A percentile compares a stretch with the other conserved stretches of the same genome.
These are phyloP conservation scores for Lates japonicus DNA, from an alignment of 2,797 vertebrate species.

Conservation along the genomic window DNA sequence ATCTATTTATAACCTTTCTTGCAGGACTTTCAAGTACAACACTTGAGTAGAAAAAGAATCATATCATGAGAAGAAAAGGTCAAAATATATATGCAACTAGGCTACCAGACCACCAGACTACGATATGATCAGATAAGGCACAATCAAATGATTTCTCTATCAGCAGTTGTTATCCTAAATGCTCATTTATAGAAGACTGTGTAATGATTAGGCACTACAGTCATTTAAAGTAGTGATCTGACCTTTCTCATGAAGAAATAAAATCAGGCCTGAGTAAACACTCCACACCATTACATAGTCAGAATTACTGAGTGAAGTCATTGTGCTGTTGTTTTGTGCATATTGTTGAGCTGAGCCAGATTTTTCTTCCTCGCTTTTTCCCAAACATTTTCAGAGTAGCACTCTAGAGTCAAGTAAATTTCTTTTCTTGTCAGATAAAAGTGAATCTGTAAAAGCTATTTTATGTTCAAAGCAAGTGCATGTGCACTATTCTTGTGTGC, in stretches of 20 bases:
- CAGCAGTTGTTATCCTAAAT: background rate
- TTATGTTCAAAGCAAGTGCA: constrained; percentile 65
- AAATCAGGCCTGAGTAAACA: background rate
- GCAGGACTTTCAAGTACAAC: constrained; percentile 28
- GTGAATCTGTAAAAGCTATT: constrained; percentile 79
- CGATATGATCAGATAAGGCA: constrained; percentile 1
- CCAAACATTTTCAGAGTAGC: constrained; percentile 45
- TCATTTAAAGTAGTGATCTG: constrained; percentile 15
- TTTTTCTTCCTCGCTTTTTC: constrained; percentile 23
- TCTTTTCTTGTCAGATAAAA: constrained; percentile 77
- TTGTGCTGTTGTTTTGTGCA: constrained; percentile 32
- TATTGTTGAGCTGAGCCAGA: constrained; percentile 31
- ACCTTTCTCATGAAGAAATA: constrained; percentile 18
- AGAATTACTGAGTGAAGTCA: constrained; percentile 23
- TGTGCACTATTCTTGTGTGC: constrained; percentile 32
- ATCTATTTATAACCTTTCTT: constrained; percentile 60
- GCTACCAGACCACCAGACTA: background rate
- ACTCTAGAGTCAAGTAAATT: constrained; percentile 64
- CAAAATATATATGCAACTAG: constrained; percentile 1
- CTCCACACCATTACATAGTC: constrained; percentile 17
- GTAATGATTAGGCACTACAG: background rate
- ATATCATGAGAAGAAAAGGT: constrained; percentile 19
- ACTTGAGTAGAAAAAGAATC: constrained; percentile 15
- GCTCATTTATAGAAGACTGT: background rate
- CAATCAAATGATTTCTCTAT: background rate